Conservation (phyloP, 1,140 invertebrate species). For the Epicauta chinensis region DNA sequence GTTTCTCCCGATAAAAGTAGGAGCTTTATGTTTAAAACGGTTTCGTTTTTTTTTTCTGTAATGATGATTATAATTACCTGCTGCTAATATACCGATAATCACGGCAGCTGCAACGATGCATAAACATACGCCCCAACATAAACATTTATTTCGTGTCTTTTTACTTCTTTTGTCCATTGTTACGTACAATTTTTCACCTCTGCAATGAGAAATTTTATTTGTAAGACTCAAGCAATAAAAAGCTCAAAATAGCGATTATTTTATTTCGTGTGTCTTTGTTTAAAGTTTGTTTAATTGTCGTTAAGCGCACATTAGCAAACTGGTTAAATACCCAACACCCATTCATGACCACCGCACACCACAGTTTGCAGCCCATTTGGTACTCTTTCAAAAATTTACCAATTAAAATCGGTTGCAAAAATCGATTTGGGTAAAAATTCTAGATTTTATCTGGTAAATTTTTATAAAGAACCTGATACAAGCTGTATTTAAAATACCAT, state of each 20-base stretch:
- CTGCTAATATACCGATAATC: slow-evolving; percentile 65
- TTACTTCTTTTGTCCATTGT: slow-evolving; percentile 69
- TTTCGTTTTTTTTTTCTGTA: too few relatives aligned
- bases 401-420: background rate
- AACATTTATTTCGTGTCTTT: slow-evolving; percentile 57
- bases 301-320: background rate
- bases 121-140: slow-evolving; percentile 59
- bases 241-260: too few relatives aligned
- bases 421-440: too few relatives aligned
- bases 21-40: too few relatives aligned
- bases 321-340: slow-evolving; percentile 26
- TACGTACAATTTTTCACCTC: slow-evolving; percentile 74
- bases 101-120: slow-evolving; percentile 54
- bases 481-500: background rate
- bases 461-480: too few relatives aligned
- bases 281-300: too few relatives aligned
- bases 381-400: background rate
- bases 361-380: slow-evolving; percentile 8
- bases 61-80: slow-evolving; percentile 47
- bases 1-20: too few relatives aligned
- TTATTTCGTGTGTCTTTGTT: too few relatives aligned
- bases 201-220: slow-evolving; percentile 40
- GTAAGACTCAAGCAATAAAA: too few relatives aligned
- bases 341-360: slow-evolving; percentile 32
- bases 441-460: too few relatives aligned